Base-by-base conservation (phyloP, 2,113 vertebrate genomes). In the Phycodurus eques region DNA sequence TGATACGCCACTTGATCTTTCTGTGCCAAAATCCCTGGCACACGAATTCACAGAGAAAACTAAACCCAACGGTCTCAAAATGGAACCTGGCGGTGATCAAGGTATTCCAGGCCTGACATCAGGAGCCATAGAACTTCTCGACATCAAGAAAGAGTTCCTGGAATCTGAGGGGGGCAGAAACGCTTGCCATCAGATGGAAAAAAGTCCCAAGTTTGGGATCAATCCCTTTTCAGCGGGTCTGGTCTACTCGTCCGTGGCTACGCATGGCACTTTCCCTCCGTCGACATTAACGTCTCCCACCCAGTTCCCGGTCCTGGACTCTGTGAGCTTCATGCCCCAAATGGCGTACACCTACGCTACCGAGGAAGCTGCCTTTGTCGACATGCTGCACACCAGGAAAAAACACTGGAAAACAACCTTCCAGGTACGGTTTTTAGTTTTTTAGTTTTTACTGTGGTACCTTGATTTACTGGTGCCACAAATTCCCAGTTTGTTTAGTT, bases 281-380 rank as follows among this genome's bases (percentile, higher is more conserved):
- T 94, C 95, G 84, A 95, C 96, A 67, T 99, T 98, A 86, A 97
- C 98, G 97, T 94, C 98, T 67, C 96, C 96, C 3, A 95, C 98
- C 85, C 98, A 98, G 91, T 99, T 98, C 80, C 97, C 97, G 64
- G 95, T 96, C 90, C 94, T 98, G 90, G 98, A 99, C 92, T 96
- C 97, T 89, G 96, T 98, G 95, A 95, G 95, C 94, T 99, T 99
- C 93, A 94, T 98, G 91, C 97, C 98, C 76, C 98, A 98, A 88
- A 98, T 99, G 98, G 96, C 98, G 94, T 99, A 98, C 90, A 96
- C 97, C 63, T 99, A 98, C 68, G 95, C 96, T 87, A 95, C 96
- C 80, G 96, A 96, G 93, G 96, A 96, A 78, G 94, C 96, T 89
- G 96, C 96, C 85, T 98, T 99, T 93, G 96, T 95, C 66, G 98